Base-by-base conservation (phyloP, 30 jellyfish, hydroid and myxozoan species). In the Hydractinia symbiolongicarpus region DNA sequence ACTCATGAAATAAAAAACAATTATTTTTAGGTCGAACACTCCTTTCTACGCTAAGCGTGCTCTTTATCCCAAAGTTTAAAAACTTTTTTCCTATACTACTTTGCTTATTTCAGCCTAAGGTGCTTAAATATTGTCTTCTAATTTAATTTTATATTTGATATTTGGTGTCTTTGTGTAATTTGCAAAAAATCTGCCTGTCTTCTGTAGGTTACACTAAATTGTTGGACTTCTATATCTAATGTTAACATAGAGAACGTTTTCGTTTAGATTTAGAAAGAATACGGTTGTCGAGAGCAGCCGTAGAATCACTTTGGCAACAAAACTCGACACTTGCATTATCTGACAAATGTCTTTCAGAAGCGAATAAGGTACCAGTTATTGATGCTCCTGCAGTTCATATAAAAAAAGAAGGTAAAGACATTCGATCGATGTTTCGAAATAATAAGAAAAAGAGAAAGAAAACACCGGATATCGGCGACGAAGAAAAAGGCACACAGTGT, bases 291-390 rank as follows among this genome's bases (percentile, higher is more conserved):
- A 62, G 16, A 79, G n/a, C 16, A 14, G 73, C 72, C 4, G 17
- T 61, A 30, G 67, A 79, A 21, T 61, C 83, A n/a, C 15, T 79
- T 19, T 79, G 87, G 87, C 49, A 79, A 20, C 83, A 69, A 60
- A 83, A 79, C 21, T 52, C 87, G 13, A 83, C 50, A 57, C n/a
- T 61, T 20, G 61, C 51, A 53, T 44, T 20, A 7, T 49, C 52
- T 52, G 69, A 73, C n/a, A 53, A 55, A 40, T 52, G 20, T 4
- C 72, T 5, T 44, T 53, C 61, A 49, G 64, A 57, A 57, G 68
- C 11, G 60, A 55, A 4, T 10, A 69, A 7, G 14, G 54, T 60
- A 9, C 21, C 7, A 21, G 51, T 44, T 15, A 14, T 13, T 17
- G 7, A 64, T 19, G 79, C 53, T 21, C 8, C 13, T 14, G 64